phyloP scores from a whole-genome alignment of 2,113 vertebrate species.

The Sebastes fasciatus region DNA sequence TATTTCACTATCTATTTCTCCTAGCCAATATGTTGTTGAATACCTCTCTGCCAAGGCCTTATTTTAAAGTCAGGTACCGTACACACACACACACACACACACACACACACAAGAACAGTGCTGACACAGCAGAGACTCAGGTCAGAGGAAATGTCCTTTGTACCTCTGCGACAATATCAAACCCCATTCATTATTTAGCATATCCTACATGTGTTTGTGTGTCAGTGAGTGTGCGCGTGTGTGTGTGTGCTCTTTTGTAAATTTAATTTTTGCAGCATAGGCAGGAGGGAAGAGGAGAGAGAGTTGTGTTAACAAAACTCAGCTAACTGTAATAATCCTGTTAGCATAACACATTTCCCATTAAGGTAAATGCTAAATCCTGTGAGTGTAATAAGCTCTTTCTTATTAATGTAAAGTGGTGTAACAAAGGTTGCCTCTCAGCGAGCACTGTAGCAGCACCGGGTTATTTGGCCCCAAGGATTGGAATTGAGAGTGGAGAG shows the following conservation, averaged over 20 bases:
- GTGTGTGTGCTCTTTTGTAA: background rate
- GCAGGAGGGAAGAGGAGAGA: background rate
- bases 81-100: constrained; percentile 9
- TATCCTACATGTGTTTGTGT: constrained; percentile 19
- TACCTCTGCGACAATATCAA: constrained; percentile 47
- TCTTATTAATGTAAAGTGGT: constrained; percentile 28
- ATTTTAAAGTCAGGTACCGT: constrained; percentile 20
- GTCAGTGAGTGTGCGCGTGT: constrained; percentile 5
- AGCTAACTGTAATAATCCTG: constrained; percentile 33
- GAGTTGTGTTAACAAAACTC: constrained; percentile 7
- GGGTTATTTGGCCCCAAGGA: background rate
- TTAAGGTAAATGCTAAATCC: constrained; percentile 46
- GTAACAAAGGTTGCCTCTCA: constrained; percentile 31
- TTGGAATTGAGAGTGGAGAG: background rate
- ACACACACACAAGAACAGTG: constrained; percentile 33
- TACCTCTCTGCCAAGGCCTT: constrained; percentile 10
- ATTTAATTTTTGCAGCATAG: constrained; percentile 9
- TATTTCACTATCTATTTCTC: background rate
- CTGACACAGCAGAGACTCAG: constrained; percentile 57
- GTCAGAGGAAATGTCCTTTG: constrained; percentile 64
- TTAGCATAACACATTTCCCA: constrained; percentile 37
- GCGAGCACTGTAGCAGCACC: background rate
- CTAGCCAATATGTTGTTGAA: background rate
- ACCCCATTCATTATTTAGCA: constrained; percentile 57
- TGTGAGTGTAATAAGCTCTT: constrained; percentile 5